phyloP scores from a whole-genome alignment of 2,888 invertebrate species.

The Tipula lateralis region DNA sequence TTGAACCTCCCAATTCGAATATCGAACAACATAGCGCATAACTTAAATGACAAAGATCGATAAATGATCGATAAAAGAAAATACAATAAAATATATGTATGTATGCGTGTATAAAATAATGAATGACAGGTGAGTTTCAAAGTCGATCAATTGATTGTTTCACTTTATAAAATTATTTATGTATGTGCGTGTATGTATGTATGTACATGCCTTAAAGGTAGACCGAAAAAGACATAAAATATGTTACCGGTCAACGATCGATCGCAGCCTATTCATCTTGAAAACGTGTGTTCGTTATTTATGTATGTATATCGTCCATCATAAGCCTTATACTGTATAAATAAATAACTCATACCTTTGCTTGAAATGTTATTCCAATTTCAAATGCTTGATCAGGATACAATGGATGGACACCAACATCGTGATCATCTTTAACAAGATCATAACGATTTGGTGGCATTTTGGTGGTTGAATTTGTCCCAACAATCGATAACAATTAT shows the following conservation, averaged over 20 bases:
- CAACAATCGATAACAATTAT: neutral
- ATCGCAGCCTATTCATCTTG: neutral
- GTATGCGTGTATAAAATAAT: neutral
- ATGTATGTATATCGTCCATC: neutral
- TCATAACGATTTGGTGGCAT: slow-evolving; percentile 80
- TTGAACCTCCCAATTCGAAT: neutral
- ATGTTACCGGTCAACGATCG: neutral
- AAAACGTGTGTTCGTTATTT: neutral
- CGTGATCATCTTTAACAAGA: slow-evolving; percentile 85
- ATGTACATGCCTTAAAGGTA: neutral
- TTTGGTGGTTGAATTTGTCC: slow-evolving; percentile 42
- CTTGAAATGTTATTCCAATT: slow-evolving; percentile 80
- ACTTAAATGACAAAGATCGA: neutral
- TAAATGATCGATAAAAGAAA: neutral
- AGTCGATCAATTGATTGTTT: neutral
- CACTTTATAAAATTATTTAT: neutral
- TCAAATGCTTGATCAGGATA: slow-evolving; percentile 86
- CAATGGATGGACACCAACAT: slow-evolving; percentile 75
- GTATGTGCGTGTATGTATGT: neutral
- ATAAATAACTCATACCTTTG: slow-evolving; percentile 63
- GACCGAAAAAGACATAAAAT: neutral
- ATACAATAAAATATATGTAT: neutral
- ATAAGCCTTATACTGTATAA: neutral
- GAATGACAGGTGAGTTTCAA: slow-evolving; percentile 1
- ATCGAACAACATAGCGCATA: neutral